Conservation (phyloP, 1,140 invertebrate genomes). For the Aphelinus atriplicis region DNA sequence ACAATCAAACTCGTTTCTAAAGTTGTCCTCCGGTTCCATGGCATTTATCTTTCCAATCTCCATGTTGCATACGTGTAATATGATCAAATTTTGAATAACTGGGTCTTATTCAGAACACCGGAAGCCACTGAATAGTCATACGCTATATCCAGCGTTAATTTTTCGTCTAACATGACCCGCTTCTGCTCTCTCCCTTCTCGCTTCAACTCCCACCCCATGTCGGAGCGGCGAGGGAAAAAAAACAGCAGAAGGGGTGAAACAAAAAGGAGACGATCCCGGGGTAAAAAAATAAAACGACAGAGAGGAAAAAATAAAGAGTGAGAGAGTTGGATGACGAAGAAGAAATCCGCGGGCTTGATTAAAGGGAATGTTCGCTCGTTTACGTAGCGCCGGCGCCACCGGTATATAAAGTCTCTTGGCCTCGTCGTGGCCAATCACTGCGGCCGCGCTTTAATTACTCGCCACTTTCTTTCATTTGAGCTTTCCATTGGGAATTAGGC, state of each 20-base stretch:
- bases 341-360: constrained; percentile 36
- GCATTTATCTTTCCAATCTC: no score
- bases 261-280: neutral
- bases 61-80: no score
- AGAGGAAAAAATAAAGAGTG: neutral
- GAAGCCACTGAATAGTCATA: no score
- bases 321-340: neutral
- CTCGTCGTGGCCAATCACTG: constrained; percentile 21
- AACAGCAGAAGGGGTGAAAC: neutral
- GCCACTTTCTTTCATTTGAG: constrained; percentile 34
- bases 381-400: neutral
- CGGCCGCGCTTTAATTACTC: constrained; percentile 33
- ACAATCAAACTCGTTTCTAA: no score
- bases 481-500: constrained; percentile 36
- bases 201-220: no score
- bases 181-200: no score
- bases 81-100: no score
- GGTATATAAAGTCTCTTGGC: neutral
- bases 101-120: no score
- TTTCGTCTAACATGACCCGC: no score
- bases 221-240: neutral
- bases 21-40: no score
- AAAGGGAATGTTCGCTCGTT: constrained; percentile 26
- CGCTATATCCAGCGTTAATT: no score
- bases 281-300: no score